These are phyloP conservation scores for Drosophila dunni DNA, from an alignment of 1,140 invertebrate genomes.

Conservation along the genomic window DNA sequence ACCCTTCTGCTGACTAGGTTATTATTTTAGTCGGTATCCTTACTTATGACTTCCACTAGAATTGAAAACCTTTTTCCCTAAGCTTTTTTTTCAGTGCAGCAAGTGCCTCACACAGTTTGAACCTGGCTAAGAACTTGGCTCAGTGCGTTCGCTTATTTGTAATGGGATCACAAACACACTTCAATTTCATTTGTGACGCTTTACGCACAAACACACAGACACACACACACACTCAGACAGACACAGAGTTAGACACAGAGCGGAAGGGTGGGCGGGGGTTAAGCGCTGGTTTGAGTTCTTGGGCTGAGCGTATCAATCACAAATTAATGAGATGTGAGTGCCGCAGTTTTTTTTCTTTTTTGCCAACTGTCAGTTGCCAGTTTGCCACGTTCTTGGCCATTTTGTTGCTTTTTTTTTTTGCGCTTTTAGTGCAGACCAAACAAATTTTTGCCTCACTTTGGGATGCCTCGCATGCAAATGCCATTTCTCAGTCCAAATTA, in stretches of 20 bases:
- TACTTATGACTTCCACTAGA: too few species aligned
- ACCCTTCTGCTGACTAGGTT: too few species aligned
- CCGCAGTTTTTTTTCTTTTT: slow-evolving; percentile 71
- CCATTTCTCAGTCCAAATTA: slow-evolving; percentile 77
- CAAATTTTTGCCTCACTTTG: slow-evolving; percentile 67
- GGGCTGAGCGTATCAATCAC: slow-evolving; percentile 76
- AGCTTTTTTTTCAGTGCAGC: too few species aligned
- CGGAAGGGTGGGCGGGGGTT: background rate
- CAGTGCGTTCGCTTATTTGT: slow-evolving; percentile 75
- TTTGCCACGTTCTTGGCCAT: slow-evolving; percentile 25
- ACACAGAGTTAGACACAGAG: background rate
- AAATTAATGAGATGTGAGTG: slow-evolving; percentile 84
- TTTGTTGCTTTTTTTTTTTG: slow-evolving; percentile 36
- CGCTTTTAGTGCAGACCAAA: slow-evolving; percentile 57
- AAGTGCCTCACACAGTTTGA: background rate
- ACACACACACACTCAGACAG: background rate
- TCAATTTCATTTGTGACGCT: slow-evolving; percentile 83
- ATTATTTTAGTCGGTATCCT: too few species aligned
- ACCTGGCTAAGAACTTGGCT: slow-evolving; percentile 40
- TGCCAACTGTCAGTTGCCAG: slow-evolving; percentile 74
- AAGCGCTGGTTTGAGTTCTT: background rate
- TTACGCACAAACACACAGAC: slow-evolving; percentile 78
- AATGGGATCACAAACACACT: slow-evolving; percentile 83
- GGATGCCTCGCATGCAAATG: slow-evolving; percentile 71
- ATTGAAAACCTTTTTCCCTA: too few species aligned